Evolutionary conservation across 2,113 vertebrate genomes (phyloP).

Genomic region (Salminus brasiliensis): DNA sequence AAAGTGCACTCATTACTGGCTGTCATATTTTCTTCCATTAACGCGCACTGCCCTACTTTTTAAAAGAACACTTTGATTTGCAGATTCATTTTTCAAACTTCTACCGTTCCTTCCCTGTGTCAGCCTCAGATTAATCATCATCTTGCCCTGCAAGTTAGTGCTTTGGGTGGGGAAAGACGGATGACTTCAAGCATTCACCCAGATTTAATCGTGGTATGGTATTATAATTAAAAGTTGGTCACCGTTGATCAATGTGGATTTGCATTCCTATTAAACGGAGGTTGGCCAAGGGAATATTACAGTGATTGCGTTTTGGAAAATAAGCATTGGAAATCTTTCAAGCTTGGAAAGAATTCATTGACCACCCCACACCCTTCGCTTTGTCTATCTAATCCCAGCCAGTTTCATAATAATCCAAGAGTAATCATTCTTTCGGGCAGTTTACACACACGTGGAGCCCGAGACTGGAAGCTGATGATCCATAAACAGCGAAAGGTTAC

Average conservation of each 20-base stretch:
- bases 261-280: slow-evolving; percentile 12
- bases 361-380: not conserved
- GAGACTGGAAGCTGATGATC: slow-evolving; percentile 17
- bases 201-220: slow-evolving; percentile 14
- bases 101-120: not conserved
- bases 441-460: slow-evolving; percentile 24
- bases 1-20: slow-evolving; percentile 42
- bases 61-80: slow-evolving; percentile 49
- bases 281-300: not conserved
- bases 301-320: not conserved
- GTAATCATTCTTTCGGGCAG: not conserved
- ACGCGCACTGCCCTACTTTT: slow-evolving; percentile 43
- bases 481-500: slow-evolving; percentile 34
- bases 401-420: not conserved
- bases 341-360: not conserved
- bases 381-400: not conserved
- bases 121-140: slow-evolving; percentile 21
- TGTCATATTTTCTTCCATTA: slow-evolving; percentile 47
- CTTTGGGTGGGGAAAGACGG: slow-evolving; percentile 6
- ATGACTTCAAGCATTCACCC: slow-evolving; percentile 4
- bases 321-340: not conserved
- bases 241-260: not conserved
- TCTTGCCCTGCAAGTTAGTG: not conserved
- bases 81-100: slow-evolving; percentile 38
- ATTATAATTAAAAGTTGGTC: slow-evolving; percentile 3